Base-by-base conservation (phyloP, 2,113 vertebrate species). In the Cairina moschata region DNA sequence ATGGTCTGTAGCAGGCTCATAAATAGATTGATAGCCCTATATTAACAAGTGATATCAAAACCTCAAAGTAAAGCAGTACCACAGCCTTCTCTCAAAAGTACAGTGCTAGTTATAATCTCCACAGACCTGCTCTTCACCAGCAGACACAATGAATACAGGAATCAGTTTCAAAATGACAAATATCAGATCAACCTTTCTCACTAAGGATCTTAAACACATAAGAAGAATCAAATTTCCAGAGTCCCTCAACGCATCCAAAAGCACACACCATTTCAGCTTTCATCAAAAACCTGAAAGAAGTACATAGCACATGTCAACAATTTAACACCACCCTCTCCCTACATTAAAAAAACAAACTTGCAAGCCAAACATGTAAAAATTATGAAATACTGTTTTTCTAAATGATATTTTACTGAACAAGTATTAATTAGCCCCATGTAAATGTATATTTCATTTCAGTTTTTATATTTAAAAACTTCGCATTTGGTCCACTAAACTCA, bases 11-110 rank as follows among this genome's bases (percentile, higher is more conserved):
- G 88, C 40, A 96, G 60, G 23, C 34, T 96, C 94, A 94, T 97
- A 86, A 97, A 97, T 94, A 94, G 95, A 94, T n/a, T 85, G 95
- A 91, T 72, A 94, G 84, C 11, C 86, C 52, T 93, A 93, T 94
- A 91, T 93, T 90, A 63, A 34, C 73, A 62, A 56, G 60, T 25
- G 80, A 44, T 23, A 90, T 20, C 31, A 44, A 93, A 31, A 40
- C 13, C 71, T 34, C 83, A 54, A 72, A 91, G 93, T 9, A 94
- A 84, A 91, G 63, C 55, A 65, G 66, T 12, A 8, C 20, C 75
- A 73, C 18, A 90, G 29, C 22, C 48, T 83, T 31, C 82, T 75
- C 63, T 81, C n/a, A 34, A 67, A 89, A 92, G 62, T 67, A 31
- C 48, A 71, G 40, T 42, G 12, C 15, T 88, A 74, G 67, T 58